Percentiles rank a stretch among this genome's conserved stretches.
Evolutionary conservation across 1,140 invertebrate species (phyloP).

Genomic region (Cydia strobilella): DNA sequence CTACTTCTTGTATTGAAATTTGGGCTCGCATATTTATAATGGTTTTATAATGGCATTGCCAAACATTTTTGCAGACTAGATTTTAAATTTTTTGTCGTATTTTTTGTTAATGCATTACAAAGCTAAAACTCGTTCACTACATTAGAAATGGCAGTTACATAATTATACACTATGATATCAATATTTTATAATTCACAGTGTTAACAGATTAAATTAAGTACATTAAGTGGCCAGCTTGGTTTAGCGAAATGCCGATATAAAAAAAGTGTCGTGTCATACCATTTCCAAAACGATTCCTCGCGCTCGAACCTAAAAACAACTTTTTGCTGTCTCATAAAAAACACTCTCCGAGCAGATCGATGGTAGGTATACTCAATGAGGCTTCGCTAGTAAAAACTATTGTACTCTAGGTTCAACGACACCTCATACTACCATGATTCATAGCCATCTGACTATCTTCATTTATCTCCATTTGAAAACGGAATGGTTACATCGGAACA

Average conservation of each 20-base stretch:
- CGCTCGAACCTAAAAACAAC: conserved; percentile 11
- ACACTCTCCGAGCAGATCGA: conserved; percentile 14
- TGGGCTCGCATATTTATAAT: background rate
- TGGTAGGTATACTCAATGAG: conserved; percentile 46
- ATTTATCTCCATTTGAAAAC: conserved; percentile 47
- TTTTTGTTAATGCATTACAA: too few relatives aligned
- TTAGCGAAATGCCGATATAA: conserved; percentile 11
- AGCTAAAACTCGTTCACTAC: too few relatives aligned
- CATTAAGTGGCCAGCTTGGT: background rate
- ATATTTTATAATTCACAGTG: too few relatives aligned
- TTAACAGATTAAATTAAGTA: background rate
- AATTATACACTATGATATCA: background rate
- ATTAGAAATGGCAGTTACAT: background rate
- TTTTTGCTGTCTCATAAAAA: conserved; percentile 24
- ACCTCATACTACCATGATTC: conserved; percentile 49
- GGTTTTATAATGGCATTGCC: too few relatives aligned
- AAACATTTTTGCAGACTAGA: too few relatives aligned
- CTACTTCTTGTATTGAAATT: background rate
- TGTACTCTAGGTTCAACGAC: conserved; percentile 54
- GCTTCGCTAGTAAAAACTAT: conserved; percentile 52
- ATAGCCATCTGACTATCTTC: conserved; percentile 44
- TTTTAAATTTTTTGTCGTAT: too few relatives aligned
- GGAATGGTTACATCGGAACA: conserved; percentile 37
- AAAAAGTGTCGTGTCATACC: conserved; percentile 24
- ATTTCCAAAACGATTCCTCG: conserved; percentile 18